Base-by-base conservation (phyloP, 2,797 vertebrate genomes). In the Bufotes viridis region DNA sequence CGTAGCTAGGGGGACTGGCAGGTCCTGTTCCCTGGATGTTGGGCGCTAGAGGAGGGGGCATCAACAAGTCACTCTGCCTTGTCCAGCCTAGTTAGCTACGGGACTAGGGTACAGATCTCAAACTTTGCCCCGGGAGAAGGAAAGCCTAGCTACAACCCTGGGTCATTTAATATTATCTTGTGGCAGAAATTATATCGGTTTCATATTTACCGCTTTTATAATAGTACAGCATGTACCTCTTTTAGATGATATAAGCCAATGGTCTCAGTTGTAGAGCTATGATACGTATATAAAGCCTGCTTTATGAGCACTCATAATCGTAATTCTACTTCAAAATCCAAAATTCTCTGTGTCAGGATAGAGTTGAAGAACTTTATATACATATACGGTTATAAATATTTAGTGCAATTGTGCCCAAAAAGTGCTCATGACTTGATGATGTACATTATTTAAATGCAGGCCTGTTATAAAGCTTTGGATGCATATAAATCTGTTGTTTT, bases 131-230 rank as follows among this genome's bases (percentile, higher is more conserved):
- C 18, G 11, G 11, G 22, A 14, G 49, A 15, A 76, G 11, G 20
- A 76, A 76, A 78, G 75, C n/a, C 51, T 55, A 55, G 75, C 51
- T 78, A 78, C n/a, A 1, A 78, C 20, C n/a, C 75, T 78, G 12
- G 51, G 51, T 55, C 22, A 55, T 78, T 55, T 78, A 78, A 49
- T 63, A 69, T 72, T 78, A 63, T 78, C 85, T 86, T 78, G 65
- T 58, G 74, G 81, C 81, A 87, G 81, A 78, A 84, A 83, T 72
- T 86, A 76, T 89, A 87, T 70, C 18, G 65, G 72, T 84, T 14
- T 83, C 80, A 74, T 84, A 87, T 89, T 86, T 80, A 88, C 82
- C 83, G 87, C 87, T 84, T 88, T 85, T 85, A 63, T 61, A 78
- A 65, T 79, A 57, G 78, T 79, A 78, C 72, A 61, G 60, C 83